phyloP scores from a whole-genome alignment of 37 sponge, comb jelly and placozoan species.

The Eunapius fragilis region DNA sequence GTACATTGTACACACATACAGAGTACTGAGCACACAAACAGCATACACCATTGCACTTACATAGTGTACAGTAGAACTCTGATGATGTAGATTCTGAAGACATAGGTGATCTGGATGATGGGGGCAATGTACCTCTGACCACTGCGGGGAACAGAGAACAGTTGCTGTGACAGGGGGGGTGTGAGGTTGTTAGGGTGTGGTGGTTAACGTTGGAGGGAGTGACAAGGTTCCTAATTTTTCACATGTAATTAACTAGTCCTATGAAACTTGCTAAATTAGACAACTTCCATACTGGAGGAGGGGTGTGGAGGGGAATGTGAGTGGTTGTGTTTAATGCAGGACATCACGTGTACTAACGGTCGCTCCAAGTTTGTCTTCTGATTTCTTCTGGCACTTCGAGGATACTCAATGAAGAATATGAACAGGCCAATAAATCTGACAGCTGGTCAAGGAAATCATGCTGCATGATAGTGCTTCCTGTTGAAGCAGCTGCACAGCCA shows the following conservation, averaged over 20 bases:
- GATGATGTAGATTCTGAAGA: constrained; percentile 69
- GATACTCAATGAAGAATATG: constrained; percentile 76
- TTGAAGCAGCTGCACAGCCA: neutral
- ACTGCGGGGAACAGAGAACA: constrained; percentile 9
- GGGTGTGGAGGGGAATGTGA: neutral
- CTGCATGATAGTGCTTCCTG: neutral
- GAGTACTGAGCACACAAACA: too few relatives aligned
- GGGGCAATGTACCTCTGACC: constrained; percentile 77
- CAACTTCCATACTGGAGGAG: too few relatives aligned
- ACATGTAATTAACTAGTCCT: too few relatives aligned
- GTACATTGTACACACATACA: too few relatives aligned
- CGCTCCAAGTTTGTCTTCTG: constrained; percentile 52
- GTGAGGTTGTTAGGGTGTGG: neutral
- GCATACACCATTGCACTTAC: constrained; percentile 70
- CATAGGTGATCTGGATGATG: constrained; percentile 40
- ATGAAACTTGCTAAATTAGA: too few relatives aligned
- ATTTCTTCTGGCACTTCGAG: constrained; percentile 55
- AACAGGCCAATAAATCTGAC: constrained; percentile 48
- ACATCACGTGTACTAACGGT: constrained; percentile 58
- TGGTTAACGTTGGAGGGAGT: neutral
- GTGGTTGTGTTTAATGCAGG: too few relatives aligned
- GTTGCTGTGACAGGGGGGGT: neutral
- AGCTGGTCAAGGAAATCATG: constrained; percentile 20
- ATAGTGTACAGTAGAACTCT: constrained; percentile 51
- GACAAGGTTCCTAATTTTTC: too few relatives aligned